phyloP scores from a whole-genome alignment of 2,797 vertebrate species.

The Meda fulgida region DNA sequence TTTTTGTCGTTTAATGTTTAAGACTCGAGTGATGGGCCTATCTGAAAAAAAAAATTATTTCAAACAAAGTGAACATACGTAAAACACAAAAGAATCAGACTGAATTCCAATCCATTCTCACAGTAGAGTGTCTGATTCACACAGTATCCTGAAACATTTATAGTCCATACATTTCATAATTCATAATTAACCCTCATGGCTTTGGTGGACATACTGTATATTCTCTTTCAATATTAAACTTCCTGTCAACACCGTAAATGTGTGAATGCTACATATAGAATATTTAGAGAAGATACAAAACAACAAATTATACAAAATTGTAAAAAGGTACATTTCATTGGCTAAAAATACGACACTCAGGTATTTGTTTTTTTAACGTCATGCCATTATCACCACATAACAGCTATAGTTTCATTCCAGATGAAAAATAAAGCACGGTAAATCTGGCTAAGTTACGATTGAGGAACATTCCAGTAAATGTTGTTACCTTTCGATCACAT shows the following conservation, averaged over 20 bases:
- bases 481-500: slow-evolving; percentile 1
- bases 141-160: slow-evolving; percentile 56
- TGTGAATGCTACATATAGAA: slow-evolving; percentile 59
- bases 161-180: slow-evolving; percentile 40
- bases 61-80: slow-evolving; percentile 68
- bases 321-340: slow-evolving; percentile 69
- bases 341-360: slow-evolving; percentile 67
- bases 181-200: slow-evolving; percentile 3
- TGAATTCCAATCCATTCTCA: slow-evolving; percentile 56
- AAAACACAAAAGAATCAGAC: slow-evolving; percentile 62
- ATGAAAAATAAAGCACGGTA: slow-evolving; percentile 70
- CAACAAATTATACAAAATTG: slow-evolving; percentile 68
- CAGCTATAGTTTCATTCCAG: slow-evolving; percentile 67
- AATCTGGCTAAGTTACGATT: slow-evolving; percentile 46
- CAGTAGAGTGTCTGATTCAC: slow-evolving; percentile 64
- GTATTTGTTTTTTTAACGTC: slow-evolving; percentile 66
- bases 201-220: slow-evolving; percentile 23
- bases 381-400: slow-evolving; percentile 74
- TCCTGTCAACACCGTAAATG: slow-evolving; percentile 23
- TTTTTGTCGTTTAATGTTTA: slow-evolving; percentile 72
- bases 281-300: slow-evolving; percentile 74
- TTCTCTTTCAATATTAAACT: slow-evolving; percentile 15
- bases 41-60: slow-evolving; percentile 32
- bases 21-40: slow-evolving; percentile 71
- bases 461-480: slow-evolving; percentile 40